phyloP scores from a whole-genome alignment of 2,113 vertebrate genomes.

The Phrynosoma platyrhinos region DNA sequence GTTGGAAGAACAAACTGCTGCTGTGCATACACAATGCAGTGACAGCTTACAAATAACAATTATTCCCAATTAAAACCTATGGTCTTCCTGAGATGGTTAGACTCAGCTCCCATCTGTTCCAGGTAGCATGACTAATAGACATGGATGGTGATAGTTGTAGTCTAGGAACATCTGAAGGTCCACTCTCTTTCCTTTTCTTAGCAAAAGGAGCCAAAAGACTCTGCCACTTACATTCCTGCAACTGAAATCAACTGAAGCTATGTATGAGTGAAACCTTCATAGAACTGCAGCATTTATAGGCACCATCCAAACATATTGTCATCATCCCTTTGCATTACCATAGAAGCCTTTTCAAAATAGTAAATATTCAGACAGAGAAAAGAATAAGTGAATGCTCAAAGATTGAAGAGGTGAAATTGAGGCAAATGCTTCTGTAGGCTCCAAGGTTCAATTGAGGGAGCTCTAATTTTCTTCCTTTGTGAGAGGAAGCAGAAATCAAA shows the following conservation, averaged over 20 bases:
- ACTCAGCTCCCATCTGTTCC: no score
- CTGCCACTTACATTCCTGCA: background rate
- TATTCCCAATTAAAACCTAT: background rate
- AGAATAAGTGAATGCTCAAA: background rate
- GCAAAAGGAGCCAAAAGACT: background rate
- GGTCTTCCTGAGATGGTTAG: no score
- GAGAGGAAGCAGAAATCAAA: conserved; percentile 50
- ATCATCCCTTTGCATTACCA: background rate
- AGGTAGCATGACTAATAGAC: no score
- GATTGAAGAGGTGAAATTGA: conserved; percentile 26
- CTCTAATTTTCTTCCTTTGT: conserved; percentile 40
- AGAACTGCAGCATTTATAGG: background rate
- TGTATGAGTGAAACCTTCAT: background rate
- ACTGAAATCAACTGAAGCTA: background rate
- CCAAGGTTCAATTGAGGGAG: conserved; percentile 37
- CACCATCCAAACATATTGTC: background rate
- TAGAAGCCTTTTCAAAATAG: conserved; percentile 13
- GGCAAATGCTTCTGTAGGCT: conserved; percentile 24
- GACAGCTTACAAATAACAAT: background rate
- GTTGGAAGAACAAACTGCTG: no score
- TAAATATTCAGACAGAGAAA: background rate
- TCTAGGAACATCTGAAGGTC: no score
- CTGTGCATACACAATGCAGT: background rate
- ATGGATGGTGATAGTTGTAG: no score
- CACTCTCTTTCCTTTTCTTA: background rate